These are phyloP conservation scores for Callorhinus ursinus DNA, from an alignment of 2,113 vertebrate genomes.

Conservation along the genomic window DNA sequence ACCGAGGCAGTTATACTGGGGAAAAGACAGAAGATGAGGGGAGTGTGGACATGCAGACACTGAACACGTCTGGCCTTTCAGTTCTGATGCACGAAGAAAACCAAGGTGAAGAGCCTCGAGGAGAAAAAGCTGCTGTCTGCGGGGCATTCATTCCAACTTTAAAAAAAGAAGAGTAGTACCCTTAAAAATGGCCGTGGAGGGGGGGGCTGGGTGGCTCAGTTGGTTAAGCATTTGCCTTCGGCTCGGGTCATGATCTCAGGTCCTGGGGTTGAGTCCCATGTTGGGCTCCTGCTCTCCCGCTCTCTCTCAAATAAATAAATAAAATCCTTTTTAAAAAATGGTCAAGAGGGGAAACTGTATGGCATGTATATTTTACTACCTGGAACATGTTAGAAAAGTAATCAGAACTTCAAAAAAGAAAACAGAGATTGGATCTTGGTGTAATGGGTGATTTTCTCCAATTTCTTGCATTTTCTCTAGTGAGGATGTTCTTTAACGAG, in stretches of 20 bases:
- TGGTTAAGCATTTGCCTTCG: not conserved
- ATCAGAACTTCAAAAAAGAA: not conserved
- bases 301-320: too few relatives aligned
- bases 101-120: not conserved
- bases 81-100: not conserved
- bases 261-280: not conserved
- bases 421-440: not conserved
- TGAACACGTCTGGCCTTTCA: not conserved
- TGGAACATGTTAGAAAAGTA: not conserved
- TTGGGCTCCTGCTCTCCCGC: not conserved
- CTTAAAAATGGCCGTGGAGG: not conserved
- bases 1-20: not conserved
- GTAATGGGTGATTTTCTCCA: not conserved
- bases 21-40: not conserved
- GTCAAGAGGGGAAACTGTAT: not conserved
- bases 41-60: not conserved
- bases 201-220: not conserved
- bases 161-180: not conserved
- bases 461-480: not conserved
- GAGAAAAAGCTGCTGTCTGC: not conserved
- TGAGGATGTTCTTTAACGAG: not conserved
- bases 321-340: not conserved
- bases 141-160: not conserved
- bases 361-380: not conserved
- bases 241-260: not conserved